These are phyloP conservation scores for Typhlichthys subterraneus DNA, from an alignment of 2,797 vertebrate genomes.

Conservation along the genomic window DNA sequence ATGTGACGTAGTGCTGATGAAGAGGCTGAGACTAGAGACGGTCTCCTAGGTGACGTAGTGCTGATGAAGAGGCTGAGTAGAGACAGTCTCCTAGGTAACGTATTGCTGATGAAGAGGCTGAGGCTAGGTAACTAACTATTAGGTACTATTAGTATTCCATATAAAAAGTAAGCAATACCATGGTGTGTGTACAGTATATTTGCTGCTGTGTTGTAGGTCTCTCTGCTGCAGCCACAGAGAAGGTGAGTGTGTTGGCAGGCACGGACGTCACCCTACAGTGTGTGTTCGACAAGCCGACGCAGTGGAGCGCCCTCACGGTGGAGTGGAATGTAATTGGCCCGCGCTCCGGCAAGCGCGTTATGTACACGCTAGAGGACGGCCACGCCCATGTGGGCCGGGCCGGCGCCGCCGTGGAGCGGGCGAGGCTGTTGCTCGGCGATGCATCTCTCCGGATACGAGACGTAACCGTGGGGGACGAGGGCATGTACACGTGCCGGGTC, in stretches of 20 bases:
- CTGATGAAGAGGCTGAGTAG: too few species aligned
- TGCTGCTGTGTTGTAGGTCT: slow-evolving; percentile 22
- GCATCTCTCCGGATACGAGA: slow-evolving; percentile 59
- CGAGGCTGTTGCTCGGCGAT: slow-evolving; percentile 35
- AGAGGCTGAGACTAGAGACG: too few species aligned
- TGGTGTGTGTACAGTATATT: too few species aligned
- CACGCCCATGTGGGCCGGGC: slow-evolving; percentile 15
- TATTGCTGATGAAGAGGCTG: too few species aligned
- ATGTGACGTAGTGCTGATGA: too few species aligned
- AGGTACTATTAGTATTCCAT: too few species aligned
- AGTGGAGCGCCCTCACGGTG: slow-evolving; percentile 33
- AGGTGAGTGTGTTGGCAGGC: slow-evolving; percentile 27
- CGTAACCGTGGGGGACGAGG: slow-evolving; percentile 58
- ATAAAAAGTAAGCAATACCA: too few species aligned
- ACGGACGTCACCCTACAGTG: slow-evolving; percentile 42
- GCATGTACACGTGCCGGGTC: slow-evolving; percentile 65
- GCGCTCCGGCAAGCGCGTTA: neutral
- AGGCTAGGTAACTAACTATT: too few species aligned
- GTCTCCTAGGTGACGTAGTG: too few species aligned
- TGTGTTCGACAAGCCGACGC: slow-evolving; percentile 13
- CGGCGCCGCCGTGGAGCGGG: slow-evolving; percentile 34
- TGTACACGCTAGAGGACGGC: slow-evolving; percentile 59
- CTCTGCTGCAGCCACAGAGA: neutral
- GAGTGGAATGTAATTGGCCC: slow-evolving; percentile 58
- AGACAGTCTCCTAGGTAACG: too few species aligned